phyloP scores from a whole-genome alignment of 2,888 invertebrate species.

The Glyphotaelius pellucidus region DNA sequence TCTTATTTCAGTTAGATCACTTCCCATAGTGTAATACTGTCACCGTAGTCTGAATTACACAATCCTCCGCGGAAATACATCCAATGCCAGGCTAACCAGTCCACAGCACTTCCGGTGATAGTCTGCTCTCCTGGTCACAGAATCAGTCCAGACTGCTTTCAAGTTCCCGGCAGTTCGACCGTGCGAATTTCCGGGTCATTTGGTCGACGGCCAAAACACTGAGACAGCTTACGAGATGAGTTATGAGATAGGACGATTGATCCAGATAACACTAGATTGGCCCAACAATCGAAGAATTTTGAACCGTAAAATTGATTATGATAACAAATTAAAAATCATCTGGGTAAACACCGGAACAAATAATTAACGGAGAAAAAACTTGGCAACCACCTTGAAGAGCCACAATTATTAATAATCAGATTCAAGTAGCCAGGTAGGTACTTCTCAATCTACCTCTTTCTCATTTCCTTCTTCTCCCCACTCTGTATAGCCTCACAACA shows the following conservation, averaged over 20 bases:
- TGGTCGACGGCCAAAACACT: constrained; percentile 23
- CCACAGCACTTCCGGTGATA: background rate
- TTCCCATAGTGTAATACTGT: background rate
- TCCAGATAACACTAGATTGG: background rate
- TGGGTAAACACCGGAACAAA: too few species aligned
- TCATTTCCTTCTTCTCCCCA: too few species aligned
- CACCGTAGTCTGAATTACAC: background rate
- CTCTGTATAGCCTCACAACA: too few species aligned
- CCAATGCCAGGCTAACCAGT: background rate
- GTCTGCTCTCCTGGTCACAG: background rate
- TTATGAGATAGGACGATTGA: background rate
- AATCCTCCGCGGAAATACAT: background rate
- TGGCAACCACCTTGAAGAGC: too few species aligned
- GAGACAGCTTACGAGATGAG: constrained; percentile 18
- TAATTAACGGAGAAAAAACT: too few species aligned
- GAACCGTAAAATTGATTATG: background rate
- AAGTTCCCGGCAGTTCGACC: constrained; percentile 12
- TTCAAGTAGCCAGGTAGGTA: too few species aligned
- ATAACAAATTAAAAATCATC: background rate
- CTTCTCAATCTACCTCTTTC: too few species aligned
- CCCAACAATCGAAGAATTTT: background rate
- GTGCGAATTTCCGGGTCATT: constrained; percentile 13
- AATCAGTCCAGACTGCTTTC: background rate
- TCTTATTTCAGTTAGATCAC: background rate
- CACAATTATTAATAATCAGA: too few species aligned